Evolutionary conservation across 1,140 invertebrate species (phyloP), one percentile per base, ranked within the genome.

Genomic region (Olivierus martensii): DNA sequence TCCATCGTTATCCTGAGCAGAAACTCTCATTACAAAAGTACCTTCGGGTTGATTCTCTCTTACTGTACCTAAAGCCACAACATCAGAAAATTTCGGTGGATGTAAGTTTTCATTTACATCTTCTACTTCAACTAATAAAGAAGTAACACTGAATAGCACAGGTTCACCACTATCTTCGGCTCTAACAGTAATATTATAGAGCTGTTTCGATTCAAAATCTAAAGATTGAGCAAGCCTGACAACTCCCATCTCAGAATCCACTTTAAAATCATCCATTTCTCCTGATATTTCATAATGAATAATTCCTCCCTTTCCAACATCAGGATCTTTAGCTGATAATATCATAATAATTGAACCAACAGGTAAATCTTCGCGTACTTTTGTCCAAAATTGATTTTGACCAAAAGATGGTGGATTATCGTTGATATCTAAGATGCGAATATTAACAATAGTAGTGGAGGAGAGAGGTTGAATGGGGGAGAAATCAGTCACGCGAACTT

Each of bases 331-430:
- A 0, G 92, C 92, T 44, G 81, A 81, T 11, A 93, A 74, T 0
- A 84, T 78, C 0, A 85, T 87, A 0, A 94, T 79, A 0, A 92
- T 80, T 36, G 84, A 83, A 50, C 89, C 90, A 2, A 81, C 69
- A 0, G 91, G 91, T 35, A 94, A 76, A 67, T 96, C 92, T 70
- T 96, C 92, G 1, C 87, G 77, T 1, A 92, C 79, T 65, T 88
- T 86, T 3, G 90, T 84, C 34, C 64, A 63, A 64, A 89, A 89
- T 38, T 55, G 54, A 18, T 65, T 62, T 22, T 66, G 52, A 39
- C 65, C 61, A 60, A 95, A 96, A 36, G 71, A 75, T 0, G 91
- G 91, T 0, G 83, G 75, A 63, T 91, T 90, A 68, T 96, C 91
- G 65, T 96, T 96, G 19, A 91, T 80, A 65, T 96, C 91, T 59